These are phyloP conservation scores for Caenorhabditis japonica DNA, from an alignment of 2,888 invertebrate genomes.

Conservation along the genomic window DNA sequence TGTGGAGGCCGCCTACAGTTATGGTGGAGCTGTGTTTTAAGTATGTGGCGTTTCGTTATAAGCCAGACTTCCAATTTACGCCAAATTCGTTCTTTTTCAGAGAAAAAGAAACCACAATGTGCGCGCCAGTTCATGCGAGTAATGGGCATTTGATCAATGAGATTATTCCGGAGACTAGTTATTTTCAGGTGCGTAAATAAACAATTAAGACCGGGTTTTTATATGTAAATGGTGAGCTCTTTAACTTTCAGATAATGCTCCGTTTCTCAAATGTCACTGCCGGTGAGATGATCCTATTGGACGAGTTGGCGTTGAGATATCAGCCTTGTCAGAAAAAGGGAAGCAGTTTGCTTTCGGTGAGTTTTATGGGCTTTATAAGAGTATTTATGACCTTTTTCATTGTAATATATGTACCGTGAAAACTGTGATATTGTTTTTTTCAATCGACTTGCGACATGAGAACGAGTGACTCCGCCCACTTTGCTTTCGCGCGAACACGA, in stretches of 20 bases:
- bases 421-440: neutral
- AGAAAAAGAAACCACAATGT: slow-evolving; percentile 55
- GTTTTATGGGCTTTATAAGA: no score
- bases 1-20: slow-evolving; percentile 58
- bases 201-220: no score
- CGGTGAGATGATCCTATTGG: slow-evolving; percentile 60
- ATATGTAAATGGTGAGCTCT: no score
- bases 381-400: no score
- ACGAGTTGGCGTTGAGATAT: slow-evolving; percentile 52
- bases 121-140: slow-evolving; percentile 55
- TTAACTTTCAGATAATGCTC: slow-evolving; percentile 59
- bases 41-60: slow-evolving; percentile 19
- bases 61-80: neutral
- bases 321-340: slow-evolving; percentile 40
- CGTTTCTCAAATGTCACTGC: slow-evolving; percentile 63
- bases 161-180: slow-evolving; percentile 55
- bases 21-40: slow-evolving; percentile 61
- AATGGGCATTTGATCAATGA: slow-evolving; percentile 59
- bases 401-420: no score
- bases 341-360: slow-evolving; percentile 23
- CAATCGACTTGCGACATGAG: no score
- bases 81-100: no score
- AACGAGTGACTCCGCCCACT: no score
- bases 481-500: no score
- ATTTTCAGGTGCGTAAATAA: slow-evolving; percentile 57